Evolutionary conservation across 2,888 invertebrate species (phyloP).

Genomic region (Temnothorax ravouxi): DNA sequence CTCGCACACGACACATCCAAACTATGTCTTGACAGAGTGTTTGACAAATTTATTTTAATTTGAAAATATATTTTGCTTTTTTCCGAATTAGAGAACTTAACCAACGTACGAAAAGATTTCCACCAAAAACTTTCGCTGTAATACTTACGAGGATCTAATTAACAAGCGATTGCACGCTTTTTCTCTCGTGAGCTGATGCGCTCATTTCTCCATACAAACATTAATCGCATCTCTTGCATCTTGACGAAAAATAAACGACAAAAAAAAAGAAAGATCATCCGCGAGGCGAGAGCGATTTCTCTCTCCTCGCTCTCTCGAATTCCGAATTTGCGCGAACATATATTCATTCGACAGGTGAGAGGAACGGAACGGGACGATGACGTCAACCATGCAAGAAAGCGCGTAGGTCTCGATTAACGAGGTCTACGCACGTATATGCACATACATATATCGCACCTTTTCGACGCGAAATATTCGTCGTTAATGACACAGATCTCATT

Average conservation of each 20-base stretch:
- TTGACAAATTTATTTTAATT: conserved; percentile 9
- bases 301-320: conserved; percentile 45
- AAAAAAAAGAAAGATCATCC: not conserved
- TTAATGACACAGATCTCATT: not conserved
- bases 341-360: conserved; percentile 78
- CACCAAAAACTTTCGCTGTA: conserved; percentile 76
- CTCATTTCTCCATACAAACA: not conserved
- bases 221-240: not conserved
- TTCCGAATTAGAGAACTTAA: not conserved
- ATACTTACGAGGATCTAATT: conserved; percentile 68
- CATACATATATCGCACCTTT: conserved; percentile 42
- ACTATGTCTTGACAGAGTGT: not conserved
- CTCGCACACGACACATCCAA: not conserved
- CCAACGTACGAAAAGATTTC: conserved; percentile 33
- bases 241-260: not conserved
- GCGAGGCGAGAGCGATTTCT: conserved; percentile 61
- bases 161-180: conserved; percentile 33
- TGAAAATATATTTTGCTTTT: not conserved
- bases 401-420: conserved; percentile 82
- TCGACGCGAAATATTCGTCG: not conserved
- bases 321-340: conserved; percentile 66
- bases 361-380: conserved; percentile 82
- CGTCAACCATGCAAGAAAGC: conserved; percentile 78
- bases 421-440: conserved; percentile 43
- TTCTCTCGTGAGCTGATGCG: not conserved